Percentiles rank a stretch among this genome's conserved stretches.
Conservation (phyloP, 1,140 invertebrate species). For the Lepidurus apus region DNA sequence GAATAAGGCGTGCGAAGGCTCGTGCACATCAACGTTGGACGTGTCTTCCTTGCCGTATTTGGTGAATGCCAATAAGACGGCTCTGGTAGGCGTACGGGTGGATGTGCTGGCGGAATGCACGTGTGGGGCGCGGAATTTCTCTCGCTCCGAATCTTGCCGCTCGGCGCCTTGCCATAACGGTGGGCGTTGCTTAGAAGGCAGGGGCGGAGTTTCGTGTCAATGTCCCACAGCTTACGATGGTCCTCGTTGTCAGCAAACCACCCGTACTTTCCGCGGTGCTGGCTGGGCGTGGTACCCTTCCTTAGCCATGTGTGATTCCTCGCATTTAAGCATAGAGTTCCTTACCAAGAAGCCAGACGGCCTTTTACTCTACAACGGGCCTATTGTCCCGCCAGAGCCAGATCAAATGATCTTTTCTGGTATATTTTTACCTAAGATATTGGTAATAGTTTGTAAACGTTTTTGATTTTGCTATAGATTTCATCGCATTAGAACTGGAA, state of each 20-base stretch:
- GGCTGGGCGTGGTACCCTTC: conserved; percentile 95
- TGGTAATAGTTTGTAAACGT: background rate
- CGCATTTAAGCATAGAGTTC: conserved; percentile 91
- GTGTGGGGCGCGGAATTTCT: conserved; percentile 84
- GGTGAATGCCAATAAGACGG: conserved; percentile 94
- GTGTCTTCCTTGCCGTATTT: conserved; percentile 85
- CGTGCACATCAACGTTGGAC: conserved; percentile 76
- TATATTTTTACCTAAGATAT: conserved; percentile 36
- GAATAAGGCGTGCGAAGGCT: conserved; percentile 90
- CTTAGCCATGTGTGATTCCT: conserved; percentile 90
- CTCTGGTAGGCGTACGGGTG: conserved; percentile 84
- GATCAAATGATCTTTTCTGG: conserved; percentile 81
- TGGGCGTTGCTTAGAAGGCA: conserved; percentile 82
- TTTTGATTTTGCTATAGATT: conserved; percentile 55
- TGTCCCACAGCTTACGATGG: conserved; percentile 88
- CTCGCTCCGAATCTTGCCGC: conserved; percentile 78
- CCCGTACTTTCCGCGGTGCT: conserved; percentile 82
- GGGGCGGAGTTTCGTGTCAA: conserved; percentile 77
- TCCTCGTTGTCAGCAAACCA: conserved; percentile 91
- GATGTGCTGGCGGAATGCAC: conserved; percentile 84
- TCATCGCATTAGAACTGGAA: conserved; percentile 86
- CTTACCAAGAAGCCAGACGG: conserved; percentile 85
- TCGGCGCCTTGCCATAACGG: conserved; percentile 90
- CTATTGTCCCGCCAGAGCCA: conserved; percentile 81
- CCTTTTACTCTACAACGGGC: conserved; percentile 92